Base-by-base conservation (phyloP, 1,140 invertebrate species). In the Drosophila parvula region DNA sequence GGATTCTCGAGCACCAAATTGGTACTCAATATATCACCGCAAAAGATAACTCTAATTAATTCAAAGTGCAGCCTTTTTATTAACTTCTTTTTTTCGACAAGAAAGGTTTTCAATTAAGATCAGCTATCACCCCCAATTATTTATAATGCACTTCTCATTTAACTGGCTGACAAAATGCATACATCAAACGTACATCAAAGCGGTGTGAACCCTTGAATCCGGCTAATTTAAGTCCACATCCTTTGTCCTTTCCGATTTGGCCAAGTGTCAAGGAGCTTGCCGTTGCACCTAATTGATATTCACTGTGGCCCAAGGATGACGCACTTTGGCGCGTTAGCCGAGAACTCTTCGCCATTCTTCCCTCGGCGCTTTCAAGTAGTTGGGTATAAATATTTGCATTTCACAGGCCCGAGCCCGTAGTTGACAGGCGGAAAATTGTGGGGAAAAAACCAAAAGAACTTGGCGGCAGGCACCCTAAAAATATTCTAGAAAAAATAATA, bases 341-440 rank as follows among this genome's bases (percentile, higher is more conserved):
- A 28, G 38, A 50, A 38, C 43, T 36, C 32, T 71, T 28, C 22
- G 50, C 28, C 36, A 36, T 40, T 67, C 44, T 69, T 57, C 57
- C 64, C 60, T 53, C 34, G 30, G 69, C 73, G 45, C 45, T 51
- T 68, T 59, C 64, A 80, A 80, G 81, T 84, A 84, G 81, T 84
- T 84, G 62, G 61, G 57, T 65, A 76, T 71, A 85, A 85, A 85
- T 85, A 85, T 85, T 85, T 85, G 81, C 81, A 81, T 78, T 74
- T 74, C 61, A 61, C 71, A 58, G 53, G 57, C 63, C 45, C 51
- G 28, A 32, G 47, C 47, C 50, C 55, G 38, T 41, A 47, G 41
- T n/a, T 38, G 45, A 36, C 55, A 67, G 32, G 28, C 28, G 40
- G 11, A 55, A 36, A 69, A 41, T 32, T 32, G 32, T 53, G 48